These are phyloP conservation scores for Podotricha telesiphe DNA, from an alignment of 2,888 invertebrate genomes.

Conservation along the genomic window DNA sequence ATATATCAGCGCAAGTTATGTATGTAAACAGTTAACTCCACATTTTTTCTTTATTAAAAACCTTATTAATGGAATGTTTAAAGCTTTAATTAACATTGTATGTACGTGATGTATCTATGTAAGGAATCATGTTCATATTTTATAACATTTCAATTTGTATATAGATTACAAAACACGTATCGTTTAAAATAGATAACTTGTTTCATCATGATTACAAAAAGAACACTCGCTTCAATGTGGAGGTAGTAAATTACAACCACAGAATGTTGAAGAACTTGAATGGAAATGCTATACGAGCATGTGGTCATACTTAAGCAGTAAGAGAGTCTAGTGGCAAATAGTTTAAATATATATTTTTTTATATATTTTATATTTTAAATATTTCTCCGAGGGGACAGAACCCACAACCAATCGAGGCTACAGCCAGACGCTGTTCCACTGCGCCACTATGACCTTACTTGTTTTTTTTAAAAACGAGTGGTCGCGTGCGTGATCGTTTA, in stretches of 20 bases:
- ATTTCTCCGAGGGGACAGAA: too few relatives aligned
- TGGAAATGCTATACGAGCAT: slow-evolving; percentile 5
- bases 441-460: too few relatives aligned
- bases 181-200: slow-evolving; percentile 25
- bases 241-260: slow-evolving; percentile 28
- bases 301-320: background rate
- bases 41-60: too few relatives aligned
- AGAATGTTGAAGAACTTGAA: background rate
- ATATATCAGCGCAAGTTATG: too few relatives aligned
- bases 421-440: too few relatives aligned
- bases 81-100: background rate
- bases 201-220: slow-evolving; percentile 31
- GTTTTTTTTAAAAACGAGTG: too few relatives aligned
- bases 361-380: too few relatives aligned
- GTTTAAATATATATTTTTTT: too few relatives aligned
- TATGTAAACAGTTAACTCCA: too few relatives aligned
- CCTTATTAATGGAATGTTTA: background rate
- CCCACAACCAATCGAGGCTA: too few relatives aligned
- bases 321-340: background rate
- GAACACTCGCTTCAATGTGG: slow-evolving; percentile 24
- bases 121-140: background rate
- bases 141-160: slow-evolving; percentile 12
- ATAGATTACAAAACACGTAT: slow-evolving; percentile 23
- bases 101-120: too few relatives aligned
- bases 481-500: too few relatives aligned